Base-by-base conservation (phyloP, 2,888 invertebrate species). In the Eremobia ochroleuca region DNA sequence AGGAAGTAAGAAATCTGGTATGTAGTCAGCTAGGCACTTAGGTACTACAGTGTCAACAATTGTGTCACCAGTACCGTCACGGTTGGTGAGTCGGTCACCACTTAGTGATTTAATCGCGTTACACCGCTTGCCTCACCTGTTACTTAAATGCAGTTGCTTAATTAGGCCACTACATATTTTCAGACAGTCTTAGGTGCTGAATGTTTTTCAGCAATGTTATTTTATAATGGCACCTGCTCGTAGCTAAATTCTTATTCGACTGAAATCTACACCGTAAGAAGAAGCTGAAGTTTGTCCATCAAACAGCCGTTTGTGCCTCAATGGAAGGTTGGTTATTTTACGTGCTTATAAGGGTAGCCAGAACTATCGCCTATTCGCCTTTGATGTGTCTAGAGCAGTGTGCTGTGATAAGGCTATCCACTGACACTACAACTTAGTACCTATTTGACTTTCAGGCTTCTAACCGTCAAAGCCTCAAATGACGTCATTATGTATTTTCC, bases 1-100 rank as follows among this genome's bases (percentile, higher is more conserved):
- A 34, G 4, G 4, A 21, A 37, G 13, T 62, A n/a, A n/a, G 13
- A 52, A 28, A 46, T 71, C 9, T 55, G 46, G 0, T n/a, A n/a
- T n/a, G n/a, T 43, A 25, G 34, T 34, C n/a, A 31, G 3, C 8
- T 31, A n/a, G 34, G 11, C 21, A 31, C 21, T 21, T 59, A n/a
- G 0, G n/a, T 37, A 15, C 4, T n/a, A 52, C 1, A 52, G 25
- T 58, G 28, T 28, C 11, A 68, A 58, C 15, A 43, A 58, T 79
- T 62, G 34, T 75, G 74, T 80, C 81, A 81, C 62, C 21, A 55
- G 62, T 15, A 34, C 6, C 28, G 81, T 68, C 81, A 75, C 62
- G 67, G 40, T 4, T 11, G 40, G 75, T 31, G 62, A 18, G 3
- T 18, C 75, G 34, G 79, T 67, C 67, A 64, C 49, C 62, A 81